These are phyloP conservation scores for Dryas iulia DNA, from an alignment of 1,140 invertebrate species.

Conservation along the genomic window DNA sequence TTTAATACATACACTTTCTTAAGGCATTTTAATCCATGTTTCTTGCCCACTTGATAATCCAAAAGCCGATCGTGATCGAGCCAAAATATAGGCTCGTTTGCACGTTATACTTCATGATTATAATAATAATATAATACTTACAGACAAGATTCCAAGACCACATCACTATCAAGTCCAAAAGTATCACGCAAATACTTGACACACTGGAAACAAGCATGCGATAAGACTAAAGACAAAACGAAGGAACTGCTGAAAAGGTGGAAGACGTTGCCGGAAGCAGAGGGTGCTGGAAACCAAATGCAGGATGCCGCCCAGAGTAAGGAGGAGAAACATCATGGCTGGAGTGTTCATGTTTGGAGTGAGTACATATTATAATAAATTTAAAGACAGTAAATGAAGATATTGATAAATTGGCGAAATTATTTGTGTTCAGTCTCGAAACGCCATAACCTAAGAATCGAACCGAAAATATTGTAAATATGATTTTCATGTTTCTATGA, in stretches of 20 bases:
- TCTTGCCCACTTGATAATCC: no score
- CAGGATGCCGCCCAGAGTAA: conserved; percentile 55
- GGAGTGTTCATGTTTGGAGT: conserved; percentile 88
- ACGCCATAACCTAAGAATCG: no score
- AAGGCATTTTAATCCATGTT: no score
- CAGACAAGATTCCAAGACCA: conserved; percentile 69
- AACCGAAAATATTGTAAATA: no score
- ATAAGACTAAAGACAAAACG: conserved; percentile 85
- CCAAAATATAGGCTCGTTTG: no score
- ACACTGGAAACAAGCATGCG: conserved; percentile 86
- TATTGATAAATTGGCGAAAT: no score
- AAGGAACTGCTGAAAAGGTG: conserved; percentile 85
- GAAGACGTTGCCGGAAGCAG: conserved; percentile 39
- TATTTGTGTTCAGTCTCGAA: no score
- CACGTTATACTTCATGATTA: no score
- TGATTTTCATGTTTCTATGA: no score
- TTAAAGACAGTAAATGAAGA: no score
- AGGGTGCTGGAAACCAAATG: conserved; percentile 58
- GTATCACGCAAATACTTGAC: conserved; percentile 85
- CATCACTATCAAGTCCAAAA: conserved; percentile 74
- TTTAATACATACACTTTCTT: no score
- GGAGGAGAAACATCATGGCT: conserved; percentile 72
- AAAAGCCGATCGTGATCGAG: no score
- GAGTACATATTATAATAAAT: conserved; percentile 62
- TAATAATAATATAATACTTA: conserved; percentile 16